Base-by-base conservation (phyloP, 2,888 invertebrate genomes). In the Synergus gifuensis region DNA sequence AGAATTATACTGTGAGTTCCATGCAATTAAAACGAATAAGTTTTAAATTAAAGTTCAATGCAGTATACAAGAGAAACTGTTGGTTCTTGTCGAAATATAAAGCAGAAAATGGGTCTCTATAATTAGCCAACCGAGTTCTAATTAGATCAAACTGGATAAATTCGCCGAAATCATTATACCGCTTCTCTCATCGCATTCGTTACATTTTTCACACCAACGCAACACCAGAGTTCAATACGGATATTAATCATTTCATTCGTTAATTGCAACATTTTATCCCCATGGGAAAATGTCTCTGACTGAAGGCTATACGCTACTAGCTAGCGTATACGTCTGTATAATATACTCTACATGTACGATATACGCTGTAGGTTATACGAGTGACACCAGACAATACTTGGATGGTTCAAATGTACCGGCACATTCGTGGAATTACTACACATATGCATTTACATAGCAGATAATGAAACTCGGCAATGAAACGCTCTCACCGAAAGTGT, bases 401-500 rank as follows among this genome's bases (percentile, higher is more conserved):
- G 49, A 73, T 18, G n/a, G 49, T 49, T 40, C 4, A 73, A 8
- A 54, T 36, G 54, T 46, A 36, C 9, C 16, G 40, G 42, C n/a
- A 36, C 28, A 49, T 16, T 28, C n/a, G 22, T 44, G 28, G 16
- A 69, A 36, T 14, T 46, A 67, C 46, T 49, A 73, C 49, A 73
- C 9, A 54, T 22, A 49, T 46, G 64, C 82, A 80, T 81, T 83
- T 82, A 80, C 81, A 81, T 78, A 67, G 63, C 66, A 78, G 79
- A 78, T 79, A 82, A 81, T 81, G 78, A 79, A 73, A 80, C 79
- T 76, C 81, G 78, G 79, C 81, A 81, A 79, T 80, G 82, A 81
- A 80, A 81, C 80, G 79, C 80, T 80, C 60, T 77, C 79, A 64
- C 67, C 49, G 9, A 46, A 79, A 66, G 64, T 77, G 69, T 40